Percentiles rank a stretch among this genome's conserved stretches.
phyloP scores from a whole-genome alignment of 2,888 invertebrate species.

The Belgica antarctica region DNA sequence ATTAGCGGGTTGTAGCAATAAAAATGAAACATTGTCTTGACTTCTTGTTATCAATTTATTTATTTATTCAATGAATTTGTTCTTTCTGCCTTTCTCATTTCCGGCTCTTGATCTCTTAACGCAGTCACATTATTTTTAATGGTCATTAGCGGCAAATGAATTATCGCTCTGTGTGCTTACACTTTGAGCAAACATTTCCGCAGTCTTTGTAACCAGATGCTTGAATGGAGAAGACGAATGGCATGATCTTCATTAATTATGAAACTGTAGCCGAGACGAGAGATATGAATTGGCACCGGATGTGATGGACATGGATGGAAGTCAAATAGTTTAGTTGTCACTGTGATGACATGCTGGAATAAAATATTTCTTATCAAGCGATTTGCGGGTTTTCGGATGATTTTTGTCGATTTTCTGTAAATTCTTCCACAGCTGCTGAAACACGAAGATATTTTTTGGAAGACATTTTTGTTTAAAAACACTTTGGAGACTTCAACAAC shows the following conservation, averaged over 20 bases:
- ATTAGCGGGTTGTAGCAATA: slow-evolving; percentile 22
- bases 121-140: background rate
- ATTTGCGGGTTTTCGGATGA: background rate
- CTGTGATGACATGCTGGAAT: slow-evolving; percentile 12
- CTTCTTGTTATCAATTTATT: slow-evolving; percentile 23
- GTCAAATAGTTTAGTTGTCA: background rate
- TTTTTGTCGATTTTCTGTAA: slow-evolving; percentile 4
- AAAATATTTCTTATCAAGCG: slow-evolving; percentile 36
- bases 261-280: slow-evolving; percentile 12
- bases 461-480: too few relatives aligned
- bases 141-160: slow-evolving; percentile 13
- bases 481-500: too few relatives aligned
- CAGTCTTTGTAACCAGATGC: background rate
- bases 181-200: too few relatives aligned
- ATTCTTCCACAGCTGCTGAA: too few relatives aligned
- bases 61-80: slow-evolving; percentile 2
- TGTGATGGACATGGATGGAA: background rate
- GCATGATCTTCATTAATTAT: slow-evolving; percentile 22
- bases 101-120: background rate
- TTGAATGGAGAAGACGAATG: background rate
- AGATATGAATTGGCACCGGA: background rate
- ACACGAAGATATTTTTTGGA: too few relatives aligned
- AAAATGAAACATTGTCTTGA: slow-evolving; percentile 13
- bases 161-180: background rate
- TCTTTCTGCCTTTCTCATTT: background rate